These are phyloP conservation scores for Drosophila tropicalis DNA, from an alignment of 1,140 invertebrate species.

Conservation along the genomic window DNA sequence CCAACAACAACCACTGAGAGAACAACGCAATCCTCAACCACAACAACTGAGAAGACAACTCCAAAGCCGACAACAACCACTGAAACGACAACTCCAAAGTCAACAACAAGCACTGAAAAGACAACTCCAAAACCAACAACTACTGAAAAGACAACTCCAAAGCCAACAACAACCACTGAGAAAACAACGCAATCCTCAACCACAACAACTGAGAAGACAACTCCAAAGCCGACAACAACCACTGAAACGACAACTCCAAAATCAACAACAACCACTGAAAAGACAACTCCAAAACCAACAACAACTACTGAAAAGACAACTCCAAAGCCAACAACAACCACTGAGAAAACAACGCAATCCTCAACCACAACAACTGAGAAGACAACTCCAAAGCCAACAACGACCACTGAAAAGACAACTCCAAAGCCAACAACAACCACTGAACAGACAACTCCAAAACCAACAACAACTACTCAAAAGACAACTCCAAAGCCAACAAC, in stretches of 20 bases:
- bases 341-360: neutral
- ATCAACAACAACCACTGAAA: neutral
- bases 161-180: neutral
- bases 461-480: neutral
- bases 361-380: conserved; percentile 3
- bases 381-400: conserved; percentile 6
- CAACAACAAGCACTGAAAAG: neutral
- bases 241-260: neutral
- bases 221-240: conserved; percentile 8
- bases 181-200: conserved; percentile 2
- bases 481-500: neutral
- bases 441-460: conserved; percentile 3
- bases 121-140: conserved; percentile 74
- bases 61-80: conserved; percentile 19
- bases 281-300: neutral
- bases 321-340: neutral
- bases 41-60: neutral
- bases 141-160: conserved; percentile 66
- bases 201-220: conserved; percentile 59
- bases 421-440: neutral
- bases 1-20: neutral
- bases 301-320: neutral
- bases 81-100: conserved; percentile 6
- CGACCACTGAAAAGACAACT: neutral
- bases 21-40: conserved; percentile 18